A percentile compares a stretch with the other conserved stretches of the same genome.
Conservation (phyloP, 2,113 vertebrate species). For the Eupsittula cactorum region DNA sequence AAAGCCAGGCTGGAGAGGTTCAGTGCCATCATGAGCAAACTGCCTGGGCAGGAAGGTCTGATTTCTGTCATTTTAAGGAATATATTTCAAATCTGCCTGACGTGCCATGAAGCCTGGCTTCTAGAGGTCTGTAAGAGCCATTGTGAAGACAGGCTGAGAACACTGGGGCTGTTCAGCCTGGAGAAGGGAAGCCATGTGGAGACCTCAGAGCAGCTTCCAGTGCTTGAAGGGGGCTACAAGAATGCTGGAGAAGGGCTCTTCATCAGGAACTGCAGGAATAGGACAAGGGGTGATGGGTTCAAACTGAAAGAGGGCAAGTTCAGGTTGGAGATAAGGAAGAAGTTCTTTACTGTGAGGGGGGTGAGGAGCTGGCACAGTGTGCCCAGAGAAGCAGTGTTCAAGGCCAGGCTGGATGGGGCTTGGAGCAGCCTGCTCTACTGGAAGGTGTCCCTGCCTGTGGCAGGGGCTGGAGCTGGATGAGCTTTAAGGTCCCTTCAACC, state of each 20-base stretch:
- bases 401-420: no score
- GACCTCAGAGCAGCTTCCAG: not conserved
- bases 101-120: not conserved
- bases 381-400: no score
- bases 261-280: no score
- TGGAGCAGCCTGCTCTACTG: no score
- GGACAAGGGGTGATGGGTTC: no score
- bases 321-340: no score
- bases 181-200: not conserved
- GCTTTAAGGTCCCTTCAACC: not conserved
- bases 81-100: not conserved
- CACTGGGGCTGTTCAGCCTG: not conserved
- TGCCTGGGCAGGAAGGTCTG: not conserved
- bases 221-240: not conserved
- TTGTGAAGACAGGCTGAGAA: not conserved
- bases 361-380: no score
- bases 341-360: no score
- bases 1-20: not conserved
- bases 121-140: not conserved
- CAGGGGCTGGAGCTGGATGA: not conserved
- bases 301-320: no score
- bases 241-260: not conserved
- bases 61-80: not conserved
- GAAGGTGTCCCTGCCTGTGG: not conserved
- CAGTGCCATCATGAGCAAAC: not conserved